A percentile compares a stretch with the other conserved stretches of the same genome.
Conservation (phyloP, 1,140 invertebrate species). For the Zophobas atratus region DNA sequence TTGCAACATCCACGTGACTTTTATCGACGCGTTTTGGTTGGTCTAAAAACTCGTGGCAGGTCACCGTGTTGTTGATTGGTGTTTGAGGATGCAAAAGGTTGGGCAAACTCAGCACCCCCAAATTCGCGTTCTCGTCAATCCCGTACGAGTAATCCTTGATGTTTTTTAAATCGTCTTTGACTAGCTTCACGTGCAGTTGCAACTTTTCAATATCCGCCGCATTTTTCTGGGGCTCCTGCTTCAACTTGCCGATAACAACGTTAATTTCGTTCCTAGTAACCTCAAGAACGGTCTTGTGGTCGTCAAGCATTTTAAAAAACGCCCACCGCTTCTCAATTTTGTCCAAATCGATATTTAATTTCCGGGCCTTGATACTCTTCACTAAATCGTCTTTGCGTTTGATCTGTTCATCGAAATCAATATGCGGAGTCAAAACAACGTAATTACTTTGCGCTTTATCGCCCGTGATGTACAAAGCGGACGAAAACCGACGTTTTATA, state of each 20-base stretch:
- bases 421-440: slow-evolving; percentile 73
- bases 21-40: slow-evolving; percentile 62
- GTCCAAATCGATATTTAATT: slow-evolving; percentile 68
- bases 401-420: slow-evolving; percentile 74
- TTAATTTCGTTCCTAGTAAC: slow-evolving; percentile 65
- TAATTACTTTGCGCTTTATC: slow-evolving; percentile 74
- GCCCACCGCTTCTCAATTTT: slow-evolving; percentile 70
- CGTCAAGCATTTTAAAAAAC: slow-evolving; percentile 69
- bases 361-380: slow-evolving; percentile 69
- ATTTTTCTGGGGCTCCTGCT: slow-evolving; percentile 66
- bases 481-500: slow-evolving; percentile 65
- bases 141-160: slow-evolving; percentile 73
- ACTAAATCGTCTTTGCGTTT: slow-evolving; percentile 68
- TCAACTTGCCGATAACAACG: slow-evolving; percentile 63
- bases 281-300: slow-evolving; percentile 68
- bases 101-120: slow-evolving; percentile 75
- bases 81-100: slow-evolving; percentile 77
- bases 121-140: slow-evolving; percentile 74
- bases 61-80: slow-evolving; percentile 67
- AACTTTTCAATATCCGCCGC: slow-evolving; percentile 69
- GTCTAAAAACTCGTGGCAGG: slow-evolving; percentile 69
- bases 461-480: slow-evolving; percentile 76
- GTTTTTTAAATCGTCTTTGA: slow-evolving; percentile 75
- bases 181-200: slow-evolving; percentile 69
- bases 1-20: slow-evolving; percentile 75